Conservation (phyloP, 1,140 invertebrate species). For the Hylyphantes graminicola region DNA sequence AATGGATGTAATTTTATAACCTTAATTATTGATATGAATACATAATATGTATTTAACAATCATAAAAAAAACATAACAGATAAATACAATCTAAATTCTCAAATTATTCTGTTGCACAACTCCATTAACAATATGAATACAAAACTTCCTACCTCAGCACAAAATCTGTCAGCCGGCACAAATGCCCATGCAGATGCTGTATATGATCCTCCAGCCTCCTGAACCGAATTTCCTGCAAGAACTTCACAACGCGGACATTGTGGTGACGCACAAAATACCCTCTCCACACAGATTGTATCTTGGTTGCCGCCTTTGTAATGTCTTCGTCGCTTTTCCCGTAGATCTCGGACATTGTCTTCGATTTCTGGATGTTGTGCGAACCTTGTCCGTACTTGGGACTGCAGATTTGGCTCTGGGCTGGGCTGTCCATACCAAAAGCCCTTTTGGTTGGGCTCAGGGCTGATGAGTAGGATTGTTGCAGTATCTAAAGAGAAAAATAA, state of each 20-base stretch:
- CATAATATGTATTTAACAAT: too few relatives aligned
- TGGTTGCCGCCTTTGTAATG: constrained; percentile 75
- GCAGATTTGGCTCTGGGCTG: not conserved
- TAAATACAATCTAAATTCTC: too few relatives aligned
- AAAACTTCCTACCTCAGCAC: constrained; percentile 43
- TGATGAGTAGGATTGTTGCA: constrained; percentile 23
- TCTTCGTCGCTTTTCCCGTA: constrained; percentile 61
- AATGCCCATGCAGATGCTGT: constrained; percentile 69
- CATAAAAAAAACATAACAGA: too few relatives aligned
- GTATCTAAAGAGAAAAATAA: not conserved
- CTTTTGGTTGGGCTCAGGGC: constrained; percentile 46
- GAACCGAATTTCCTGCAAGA: constrained; percentile 82
- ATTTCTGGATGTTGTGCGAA: constrained; percentile 22
- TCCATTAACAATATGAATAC: too few relatives aligned
- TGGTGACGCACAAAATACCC: constrained; percentile 85
- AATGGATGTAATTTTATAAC: too few relatives aligned
- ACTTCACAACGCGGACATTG: constrained; percentile 78
- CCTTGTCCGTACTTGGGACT: constrained; percentile 11
- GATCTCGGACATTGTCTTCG: constrained; percentile 43
- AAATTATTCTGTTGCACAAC: too few relatives aligned
- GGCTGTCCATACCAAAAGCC: constrained; percentile 27
- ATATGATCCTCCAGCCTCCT: constrained; percentile 87
- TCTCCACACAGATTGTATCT: constrained; percentile 88
- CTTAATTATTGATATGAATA: too few relatives aligned
- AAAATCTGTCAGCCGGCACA: constrained; percentile 54